Evolutionary conservation across 1,140 invertebrate genomes (phyloP).

Genomic region (Drosophila burlai): DNA sequence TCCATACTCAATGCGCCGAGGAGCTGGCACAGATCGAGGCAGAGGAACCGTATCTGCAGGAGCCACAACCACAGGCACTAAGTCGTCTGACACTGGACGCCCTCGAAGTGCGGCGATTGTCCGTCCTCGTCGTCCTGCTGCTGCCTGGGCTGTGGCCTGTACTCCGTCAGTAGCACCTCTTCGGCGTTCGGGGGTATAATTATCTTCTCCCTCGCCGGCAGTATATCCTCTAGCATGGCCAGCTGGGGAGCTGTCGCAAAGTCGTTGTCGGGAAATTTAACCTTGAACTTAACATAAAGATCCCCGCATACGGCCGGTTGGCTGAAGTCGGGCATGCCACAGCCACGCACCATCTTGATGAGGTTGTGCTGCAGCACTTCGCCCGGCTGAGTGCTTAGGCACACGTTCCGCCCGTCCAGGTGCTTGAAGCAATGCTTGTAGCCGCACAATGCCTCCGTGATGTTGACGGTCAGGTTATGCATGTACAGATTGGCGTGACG

Average conservation of each 20-base stretch:
- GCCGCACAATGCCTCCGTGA: slow-evolving; percentile 96
- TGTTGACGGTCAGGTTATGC: slow-evolving; percentile 88
- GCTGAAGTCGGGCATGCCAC: slow-evolving; percentile 96
- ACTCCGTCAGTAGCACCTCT: slow-evolving; percentile 93
- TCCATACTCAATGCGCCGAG: slow-evolving; percentile 59
- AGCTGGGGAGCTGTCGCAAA: slow-evolving; percentile 90
- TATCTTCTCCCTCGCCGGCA: slow-evolving; percentile 89
- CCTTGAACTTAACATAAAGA: slow-evolving; percentile 94
- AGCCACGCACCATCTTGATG: slow-evolving; percentile 91
- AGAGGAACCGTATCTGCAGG: slow-evolving; percentile 58
- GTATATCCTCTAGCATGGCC: slow-evolving; percentile 89
- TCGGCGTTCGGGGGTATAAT: slow-evolving; percentile 92
- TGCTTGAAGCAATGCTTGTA: slow-evolving; percentile 93
- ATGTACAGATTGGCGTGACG: slow-evolving; percentile 91
- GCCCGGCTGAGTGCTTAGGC: slow-evolving; percentile 90
- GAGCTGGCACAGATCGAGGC: slow-evolving; percentile 55
- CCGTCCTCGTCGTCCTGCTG: slow-evolving; percentile 83
- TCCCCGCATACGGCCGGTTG: slow-evolving; percentile 94
- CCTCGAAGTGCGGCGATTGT: slow-evolving; percentile 68
- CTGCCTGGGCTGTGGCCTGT: slow-evolving; percentile 87
- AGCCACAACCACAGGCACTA: slow-evolving; percentile 75
- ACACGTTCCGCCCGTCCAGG: slow-evolving; percentile 92
- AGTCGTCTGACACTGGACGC: slow-evolving; percentile 79
- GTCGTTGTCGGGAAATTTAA: slow-evolving; percentile 93
- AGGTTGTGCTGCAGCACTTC: slow-evolving; percentile 90